Evolutionary conservation across 2,888 invertebrate species (phyloP).

Genomic region (Podabrus alpinus): DNA sequence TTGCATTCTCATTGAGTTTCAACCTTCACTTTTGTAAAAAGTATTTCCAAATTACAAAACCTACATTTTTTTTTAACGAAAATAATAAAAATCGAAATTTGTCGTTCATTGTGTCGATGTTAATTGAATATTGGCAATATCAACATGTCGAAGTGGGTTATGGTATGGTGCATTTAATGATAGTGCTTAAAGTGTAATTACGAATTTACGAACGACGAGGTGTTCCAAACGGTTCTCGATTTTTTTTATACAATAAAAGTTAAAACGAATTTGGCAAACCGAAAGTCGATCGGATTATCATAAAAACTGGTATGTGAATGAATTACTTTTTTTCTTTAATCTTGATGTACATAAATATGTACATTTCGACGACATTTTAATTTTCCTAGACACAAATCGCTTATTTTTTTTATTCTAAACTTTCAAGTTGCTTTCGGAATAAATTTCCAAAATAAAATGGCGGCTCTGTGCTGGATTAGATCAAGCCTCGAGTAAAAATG

Average conservation of each 20-base stretch:
- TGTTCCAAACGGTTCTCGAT: neutral
- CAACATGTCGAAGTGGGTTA: neutral
- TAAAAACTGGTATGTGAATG: neutral
- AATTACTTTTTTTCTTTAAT: neutral
- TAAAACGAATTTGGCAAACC: neutral
- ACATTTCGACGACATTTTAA: neutral
- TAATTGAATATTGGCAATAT: neutral
- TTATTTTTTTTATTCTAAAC: neutral
- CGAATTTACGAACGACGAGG: neutral
- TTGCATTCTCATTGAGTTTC: neutral
- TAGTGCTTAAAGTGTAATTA: neutral
- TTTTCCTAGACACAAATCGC: neutral
- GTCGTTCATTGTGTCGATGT: neutral
- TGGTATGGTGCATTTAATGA: neutral
- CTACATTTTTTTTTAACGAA: neutral
- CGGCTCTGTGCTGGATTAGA: neutral
- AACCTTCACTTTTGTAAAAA: neutral
- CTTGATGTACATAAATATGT: neutral
- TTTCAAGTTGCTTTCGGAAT: neutral
- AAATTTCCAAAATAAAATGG: neutral
- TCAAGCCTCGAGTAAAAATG: neutral
- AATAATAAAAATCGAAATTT: neutral
- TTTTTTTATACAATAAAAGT: neutral
- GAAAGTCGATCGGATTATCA: neutral
- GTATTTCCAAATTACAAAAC: neutral